These are phyloP conservation scores for Knipowitschia caucasica DNA, from an alignment of 2,797 vertebrate species.

Conservation along the genomic window DNA sequence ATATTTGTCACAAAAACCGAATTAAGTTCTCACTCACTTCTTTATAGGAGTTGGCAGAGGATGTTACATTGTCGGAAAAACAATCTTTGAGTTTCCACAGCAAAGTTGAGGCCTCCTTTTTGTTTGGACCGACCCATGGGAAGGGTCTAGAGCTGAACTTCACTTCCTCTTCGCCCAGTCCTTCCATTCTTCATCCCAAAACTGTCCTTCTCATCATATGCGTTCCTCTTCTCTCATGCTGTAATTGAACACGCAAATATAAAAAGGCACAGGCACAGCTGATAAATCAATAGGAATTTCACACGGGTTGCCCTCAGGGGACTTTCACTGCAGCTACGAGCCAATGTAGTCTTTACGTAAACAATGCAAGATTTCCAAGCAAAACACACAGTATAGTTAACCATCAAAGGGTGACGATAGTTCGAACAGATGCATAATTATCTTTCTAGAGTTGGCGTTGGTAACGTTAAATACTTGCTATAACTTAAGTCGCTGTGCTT, in stretches of 20 bases:
- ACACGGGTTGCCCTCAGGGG: neutral
- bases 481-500: too few species aligned
- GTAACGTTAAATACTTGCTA: too few species aligned
- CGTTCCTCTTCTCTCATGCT: constrained; percentile 84
- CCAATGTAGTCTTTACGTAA: too few species aligned
- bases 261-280: constrained; percentile 11
- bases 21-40: constrained; percentile 71
- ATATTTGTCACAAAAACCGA: too few species aligned
- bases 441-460: too few species aligned
- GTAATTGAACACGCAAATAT: constrained; percentile 64
- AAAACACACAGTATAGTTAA: too few species aligned
- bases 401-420: too few species aligned
- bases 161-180: constrained; percentile 79
- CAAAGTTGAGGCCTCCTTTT: constrained; percentile 82
- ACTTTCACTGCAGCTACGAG: too few species aligned
- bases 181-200: constrained; percentile 87
- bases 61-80: constrained; percentile 84
- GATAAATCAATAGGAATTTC: neutral
- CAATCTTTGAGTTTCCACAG: constrained; percentile 92
- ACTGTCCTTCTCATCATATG: constrained; percentile 80
- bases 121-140: constrained; percentile 80
- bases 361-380: too few species aligned
- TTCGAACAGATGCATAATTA: too few species aligned
- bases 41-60: constrained; percentile 68
- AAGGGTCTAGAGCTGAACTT: constrained; percentile 74